Conservation (phyloP, 2,797 vertebrate genomes). For the Sciaenops ocellatus region DNA sequence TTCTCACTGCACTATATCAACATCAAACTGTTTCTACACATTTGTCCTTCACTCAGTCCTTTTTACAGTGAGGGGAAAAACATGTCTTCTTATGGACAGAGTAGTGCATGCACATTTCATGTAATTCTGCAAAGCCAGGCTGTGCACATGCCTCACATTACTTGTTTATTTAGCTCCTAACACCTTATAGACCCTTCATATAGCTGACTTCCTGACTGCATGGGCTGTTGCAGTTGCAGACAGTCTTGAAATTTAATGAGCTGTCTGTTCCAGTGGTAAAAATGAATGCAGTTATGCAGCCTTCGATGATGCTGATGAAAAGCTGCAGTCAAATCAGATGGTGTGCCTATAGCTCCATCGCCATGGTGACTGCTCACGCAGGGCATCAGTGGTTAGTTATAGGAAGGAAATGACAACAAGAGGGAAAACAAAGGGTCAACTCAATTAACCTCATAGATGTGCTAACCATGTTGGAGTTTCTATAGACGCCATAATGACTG, state of each 20-base stretch:
- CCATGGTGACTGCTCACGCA: slow-evolving; percentile 35
- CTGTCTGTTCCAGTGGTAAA: slow-evolving; percentile 14
- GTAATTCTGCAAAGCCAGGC: neutral
- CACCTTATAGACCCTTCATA: neutral
- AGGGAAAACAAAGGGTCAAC: slow-evolving; percentile 58
- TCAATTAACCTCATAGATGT: slow-evolving; percentile 71
- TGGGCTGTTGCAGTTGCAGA: neutral
- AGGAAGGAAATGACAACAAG: slow-evolving; percentile 29
- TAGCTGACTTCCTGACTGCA: neutral
- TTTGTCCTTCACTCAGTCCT: neutral
- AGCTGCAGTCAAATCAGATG: slow-evolving; percentile 2
- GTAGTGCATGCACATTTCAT: neutral
- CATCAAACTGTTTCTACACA: neutral
- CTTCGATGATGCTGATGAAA: slow-evolving; percentile 27
- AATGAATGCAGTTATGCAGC: slow-evolving; percentile 18
- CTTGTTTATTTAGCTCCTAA: neutral
- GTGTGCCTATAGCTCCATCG: slow-evolving; percentile 3
- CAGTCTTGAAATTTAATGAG: slow-evolving; percentile 43
- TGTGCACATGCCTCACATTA: neutral
- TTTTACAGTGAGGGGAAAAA: neutral
- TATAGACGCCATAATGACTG: neutral
- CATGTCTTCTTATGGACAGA: neutral
- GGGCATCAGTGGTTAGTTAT: slow-evolving; percentile 7
- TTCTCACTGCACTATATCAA: neutral
- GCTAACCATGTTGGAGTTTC: slow-evolving; percentile 51